Evolutionary conservation across 2,113 vertebrate genomes (phyloP), one percentile per base, ranked within the genome.

Genomic region (Seriola quinqueradiata): DNA sequence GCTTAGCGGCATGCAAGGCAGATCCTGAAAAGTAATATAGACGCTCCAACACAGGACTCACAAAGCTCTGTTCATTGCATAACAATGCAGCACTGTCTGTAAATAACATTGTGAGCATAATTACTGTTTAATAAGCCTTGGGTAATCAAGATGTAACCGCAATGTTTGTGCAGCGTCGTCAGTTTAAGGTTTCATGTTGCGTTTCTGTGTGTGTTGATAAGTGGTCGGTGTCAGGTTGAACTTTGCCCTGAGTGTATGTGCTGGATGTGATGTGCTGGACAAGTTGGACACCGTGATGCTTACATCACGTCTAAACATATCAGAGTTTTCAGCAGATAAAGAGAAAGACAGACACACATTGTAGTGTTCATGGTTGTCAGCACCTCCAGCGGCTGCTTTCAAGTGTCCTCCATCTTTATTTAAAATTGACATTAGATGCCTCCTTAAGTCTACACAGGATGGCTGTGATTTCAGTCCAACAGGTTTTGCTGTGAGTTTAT

Each of bases 1-100:
- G 92, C 93, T 94, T 93, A 91, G 59, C 1, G 57, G 59, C 80
- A 77, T 77, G 77, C 85, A 75, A 58, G 65, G 36, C 8, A 79
- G 86, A 70, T 78, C 91, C 80, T 65, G 73, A 63, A 82, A 75
- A 79, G 72, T 76, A 72, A 78, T 12, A 32, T 38, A 76, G 64
- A 67, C 11, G 4, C 55, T 61, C 66, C 28, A 60, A n/a, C 64
- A 1, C 75, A 68, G 67, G 73, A 67, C 75, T 57, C 59, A 28
- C 69, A 73, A 23, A 57, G 68, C 60, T 32, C 28, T n/a, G n/a
- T 50, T 77, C 50, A 25, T 83, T 88, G 77, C 76, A 57, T 84
- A 86, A 82, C 77, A 61, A 67, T 13, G 23, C 36, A 21, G 65
- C n/a, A 23, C 67, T 38, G 34, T 79, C 76, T 90, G 76, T 67